These are phyloP conservation scores for Pituophis catenifer DNA, from an alignment of 2,113 vertebrate species.

Conservation along the genomic window DNA sequence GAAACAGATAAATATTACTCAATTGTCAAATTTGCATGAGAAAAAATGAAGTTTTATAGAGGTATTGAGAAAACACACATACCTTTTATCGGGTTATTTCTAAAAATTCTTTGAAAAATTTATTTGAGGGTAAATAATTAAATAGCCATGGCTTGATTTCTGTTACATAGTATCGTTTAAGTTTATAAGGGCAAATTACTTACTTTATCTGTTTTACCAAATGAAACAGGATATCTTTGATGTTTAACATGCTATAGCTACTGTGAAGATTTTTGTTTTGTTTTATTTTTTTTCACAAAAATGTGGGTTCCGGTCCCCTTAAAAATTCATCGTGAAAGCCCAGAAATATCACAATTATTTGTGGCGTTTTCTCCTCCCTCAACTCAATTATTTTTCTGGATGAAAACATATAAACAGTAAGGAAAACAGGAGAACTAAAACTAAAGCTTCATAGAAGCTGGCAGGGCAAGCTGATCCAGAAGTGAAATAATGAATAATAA, in stretches of 20 bases:
- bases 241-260: conserved; percentile 32
- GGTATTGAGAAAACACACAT: conserved; percentile 29
- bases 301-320: background rate
- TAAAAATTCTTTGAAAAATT: background rate
- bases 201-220: conserved; percentile 19
- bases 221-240: conserved; percentile 21
- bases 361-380: background rate
- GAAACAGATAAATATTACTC: conserved; percentile 67
- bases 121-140: conserved; percentile 1
- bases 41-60: conserved; percentile 39
- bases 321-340: conserved; percentile 29
- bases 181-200: conserved; percentile 3
- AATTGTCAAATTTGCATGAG: conserved; percentile 64
- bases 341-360: conserved; percentile 31
- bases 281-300: conserved; percentile 6
- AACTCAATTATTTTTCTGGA: conserved; percentile 28
- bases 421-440: conserved; percentile 37
- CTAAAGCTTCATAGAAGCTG: background rate
- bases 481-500: conserved; percentile 26
- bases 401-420: conserved; percentile 17
- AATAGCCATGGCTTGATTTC: background rate
- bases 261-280: background rate
- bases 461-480: conserved; percentile 32
- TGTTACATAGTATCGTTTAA: background rate
- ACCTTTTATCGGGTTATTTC: background rate